Evolutionary conservation across 2,888 invertebrate genomes (phyloP).

Genomic region (Stratiomys singularior): DNA sequence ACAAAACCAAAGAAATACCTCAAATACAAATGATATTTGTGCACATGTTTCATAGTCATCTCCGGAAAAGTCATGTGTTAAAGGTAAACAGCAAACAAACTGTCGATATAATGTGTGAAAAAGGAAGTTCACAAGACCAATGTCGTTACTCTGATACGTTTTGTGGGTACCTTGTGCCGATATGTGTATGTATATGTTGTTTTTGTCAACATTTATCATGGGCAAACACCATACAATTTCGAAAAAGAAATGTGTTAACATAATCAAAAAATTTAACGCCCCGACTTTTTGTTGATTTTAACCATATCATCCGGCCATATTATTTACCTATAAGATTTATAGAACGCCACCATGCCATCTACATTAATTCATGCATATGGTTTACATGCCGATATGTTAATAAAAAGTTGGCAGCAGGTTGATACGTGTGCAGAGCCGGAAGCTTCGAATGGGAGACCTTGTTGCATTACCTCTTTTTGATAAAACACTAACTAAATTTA

Average conservation of each 20-base stretch:
- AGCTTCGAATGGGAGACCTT: background rate
- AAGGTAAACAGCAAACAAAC: constrained; percentile 34
- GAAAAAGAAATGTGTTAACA: constrained; percentile 28
- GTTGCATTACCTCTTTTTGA: background rate
- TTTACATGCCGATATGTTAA: too few relatives aligned
- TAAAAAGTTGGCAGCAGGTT: too few relatives aligned
- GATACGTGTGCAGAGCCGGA: too few relatives aligned
- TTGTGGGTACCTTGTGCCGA: constrained; percentile 46
- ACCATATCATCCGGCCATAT: too few relatives aligned
- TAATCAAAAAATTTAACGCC: constrained; percentile 36
- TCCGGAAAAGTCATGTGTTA: constrained; percentile 53
- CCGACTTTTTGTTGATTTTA: too few relatives aligned
- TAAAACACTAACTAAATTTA: background rate
- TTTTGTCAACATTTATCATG: constrained; percentile 29
- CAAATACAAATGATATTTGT: too few relatives aligned
- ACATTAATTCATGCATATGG: too few relatives aligned
- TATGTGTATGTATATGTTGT: background rate
- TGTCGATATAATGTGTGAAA: constrained; percentile 54
- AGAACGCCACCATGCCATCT: too few relatives aligned
- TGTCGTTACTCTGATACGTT: background rate
- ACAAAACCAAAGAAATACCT: too few relatives aligned
- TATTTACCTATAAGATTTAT: too few relatives aligned
- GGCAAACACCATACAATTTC: background rate
- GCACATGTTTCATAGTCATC: constrained; percentile 20
- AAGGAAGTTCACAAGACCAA: constrained; percentile 53